Evolutionary conservation across 2,888 invertebrate species (phyloP).

Genomic region (Masnerella sp.): DNA sequence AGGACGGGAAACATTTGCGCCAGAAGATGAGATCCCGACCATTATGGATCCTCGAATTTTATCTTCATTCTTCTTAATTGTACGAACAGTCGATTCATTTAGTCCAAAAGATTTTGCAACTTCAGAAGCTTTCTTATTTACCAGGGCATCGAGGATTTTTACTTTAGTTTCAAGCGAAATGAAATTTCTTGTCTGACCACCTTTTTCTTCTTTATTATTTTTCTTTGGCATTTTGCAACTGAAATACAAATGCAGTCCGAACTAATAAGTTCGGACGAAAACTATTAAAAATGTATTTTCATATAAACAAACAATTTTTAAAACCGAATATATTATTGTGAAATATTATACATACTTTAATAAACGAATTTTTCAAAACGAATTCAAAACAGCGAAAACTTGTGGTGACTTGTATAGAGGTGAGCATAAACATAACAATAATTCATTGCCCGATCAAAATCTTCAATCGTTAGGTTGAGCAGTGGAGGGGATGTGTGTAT

Average conservation of each 20-base stretch:
- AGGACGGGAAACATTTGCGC: constrained; percentile 32
- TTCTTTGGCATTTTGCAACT: constrained; percentile 21
- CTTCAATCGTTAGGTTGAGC: too few species aligned
- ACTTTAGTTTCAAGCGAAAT: constrained; percentile 52
- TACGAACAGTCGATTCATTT: constrained; percentile 52
- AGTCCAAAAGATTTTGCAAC: constrained; percentile 50
- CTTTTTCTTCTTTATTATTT: constrained; percentile 18
- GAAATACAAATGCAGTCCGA: background rate
- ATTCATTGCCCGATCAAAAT: too few species aligned
- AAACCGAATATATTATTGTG: constrained; percentile 2
- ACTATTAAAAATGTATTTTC: background rate
- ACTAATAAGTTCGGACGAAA: background rate
- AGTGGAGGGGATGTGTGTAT: too few species aligned
- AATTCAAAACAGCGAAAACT: constrained; percentile 6
- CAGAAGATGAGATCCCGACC: constrained; percentile 39
- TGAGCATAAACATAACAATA: too few species aligned
- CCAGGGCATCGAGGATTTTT: constrained; percentile 47
- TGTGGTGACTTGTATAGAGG: background rate
- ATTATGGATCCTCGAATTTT: constrained; percentile 31
- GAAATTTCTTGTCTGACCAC: constrained; percentile 9
- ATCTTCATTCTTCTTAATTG: constrained; percentile 49
- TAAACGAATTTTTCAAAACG: background rate
- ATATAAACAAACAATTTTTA: constrained; percentile 5
- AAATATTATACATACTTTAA: constrained; percentile 1
- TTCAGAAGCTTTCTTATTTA: constrained; percentile 48